phyloP scores from a whole-genome alignment of 2,888 invertebrate genomes.

The Abrostola triplasia region DNA sequence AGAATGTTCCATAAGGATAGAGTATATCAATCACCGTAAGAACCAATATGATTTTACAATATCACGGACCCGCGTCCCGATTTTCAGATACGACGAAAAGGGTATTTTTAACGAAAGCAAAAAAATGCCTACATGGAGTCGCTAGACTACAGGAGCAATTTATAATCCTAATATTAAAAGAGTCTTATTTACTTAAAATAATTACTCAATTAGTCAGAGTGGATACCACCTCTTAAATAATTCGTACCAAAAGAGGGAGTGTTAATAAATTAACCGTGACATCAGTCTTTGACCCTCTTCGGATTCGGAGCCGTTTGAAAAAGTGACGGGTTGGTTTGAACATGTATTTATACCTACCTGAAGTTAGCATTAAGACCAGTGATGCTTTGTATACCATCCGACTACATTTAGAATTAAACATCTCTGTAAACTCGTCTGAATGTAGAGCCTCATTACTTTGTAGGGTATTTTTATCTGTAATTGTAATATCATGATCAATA shows the following conservation, averaged over 20 bases:
- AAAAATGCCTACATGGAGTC: background rate
- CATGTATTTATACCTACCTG: slow-evolving; percentile 45
- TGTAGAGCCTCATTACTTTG: background rate
- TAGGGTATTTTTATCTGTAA: background rate
- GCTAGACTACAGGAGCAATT: background rate
- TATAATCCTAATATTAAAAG: slow-evolving; percentile 15
- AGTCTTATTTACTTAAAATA: slow-evolving; percentile 35
- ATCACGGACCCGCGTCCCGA: slow-evolving; percentile 1
- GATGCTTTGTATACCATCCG: slow-evolving; percentile 28
- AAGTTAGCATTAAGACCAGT: slow-evolving; percentile 44
- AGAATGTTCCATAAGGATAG: background rate
- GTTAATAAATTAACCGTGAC: slow-evolving; percentile 74
- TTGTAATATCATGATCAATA: too few species aligned
- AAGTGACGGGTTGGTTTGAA: slow-evolving; percentile 66
- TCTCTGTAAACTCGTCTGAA: slow-evolving; percentile 17
- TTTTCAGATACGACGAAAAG: slow-evolving; percentile 10
- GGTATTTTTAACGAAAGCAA: slow-evolving; percentile 9
- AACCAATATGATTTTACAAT: slow-evolving; percentile 2
- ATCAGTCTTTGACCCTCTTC: slow-evolving; percentile 73
- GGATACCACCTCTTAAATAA: slow-evolving; percentile 60
- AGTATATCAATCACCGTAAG: background rate
- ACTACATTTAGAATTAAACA: slow-evolving; percentile 33
- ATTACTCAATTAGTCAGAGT: slow-evolving; percentile 62
- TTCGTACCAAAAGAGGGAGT: slow-evolving; percentile 58
- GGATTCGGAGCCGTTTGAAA: slow-evolving; percentile 57